phyloP scores from a whole-genome alignment of 2,797 vertebrate species.

The Holocentrus rufus region DNA sequence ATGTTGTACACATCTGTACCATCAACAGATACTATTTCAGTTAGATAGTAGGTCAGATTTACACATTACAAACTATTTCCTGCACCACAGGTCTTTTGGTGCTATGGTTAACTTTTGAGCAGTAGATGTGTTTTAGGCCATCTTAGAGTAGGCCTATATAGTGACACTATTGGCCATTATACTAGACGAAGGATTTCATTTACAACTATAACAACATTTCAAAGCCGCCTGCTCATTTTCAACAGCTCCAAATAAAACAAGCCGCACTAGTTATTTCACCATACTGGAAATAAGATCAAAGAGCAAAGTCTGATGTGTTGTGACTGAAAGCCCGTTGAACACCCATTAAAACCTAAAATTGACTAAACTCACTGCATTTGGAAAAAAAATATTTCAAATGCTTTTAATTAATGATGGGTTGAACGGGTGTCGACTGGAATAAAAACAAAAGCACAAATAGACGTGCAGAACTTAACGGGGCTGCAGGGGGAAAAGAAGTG shows the following conservation, averaged over 20 bases:
- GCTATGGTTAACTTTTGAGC: constrained; percentile 24
- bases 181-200: constrained; percentile 36
- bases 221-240: constrained; percentile 66
- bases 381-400: constrained; percentile 21
- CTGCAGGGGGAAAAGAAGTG: background rate
- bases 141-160: too few species aligned
- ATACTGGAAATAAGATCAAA: constrained; percentile 62
- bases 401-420: constrained; percentile 3
- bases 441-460: background rate
- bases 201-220: constrained; percentile 60
- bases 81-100: background rate
- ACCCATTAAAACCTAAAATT: constrained; percentile 49
- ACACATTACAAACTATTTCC: background rate
- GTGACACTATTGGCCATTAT: constrained; percentile 7
- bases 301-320: constrained; percentile 60
- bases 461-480: background rate
- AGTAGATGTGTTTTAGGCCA: constrained; percentile 19
- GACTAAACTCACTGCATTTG: constrained; percentile 18
- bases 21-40: constrained; percentile 25
- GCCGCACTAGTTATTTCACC: constrained; percentile 64
- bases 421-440: background rate
- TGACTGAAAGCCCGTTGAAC: constrained; percentile 53
- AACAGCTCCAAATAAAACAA: constrained; percentile 65
- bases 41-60: constrained; percentile 10
- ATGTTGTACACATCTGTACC: constrained; percentile 5